phyloP scores from a whole-genome alignment of 2,113 vertebrate genomes.

The Cebidichthys violaceus region DNA sequence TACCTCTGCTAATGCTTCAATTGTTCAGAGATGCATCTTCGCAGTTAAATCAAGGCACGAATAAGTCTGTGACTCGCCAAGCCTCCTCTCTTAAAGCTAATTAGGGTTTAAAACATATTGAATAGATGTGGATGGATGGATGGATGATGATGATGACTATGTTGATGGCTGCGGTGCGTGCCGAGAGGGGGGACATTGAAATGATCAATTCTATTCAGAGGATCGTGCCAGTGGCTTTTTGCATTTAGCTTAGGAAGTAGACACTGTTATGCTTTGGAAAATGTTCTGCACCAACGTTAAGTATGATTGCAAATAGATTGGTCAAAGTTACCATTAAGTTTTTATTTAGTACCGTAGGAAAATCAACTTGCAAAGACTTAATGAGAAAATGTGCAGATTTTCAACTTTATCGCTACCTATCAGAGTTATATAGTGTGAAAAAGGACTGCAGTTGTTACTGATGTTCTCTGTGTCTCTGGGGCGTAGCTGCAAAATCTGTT shows the following conservation, averaged over 20 bases:
- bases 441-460: background rate
- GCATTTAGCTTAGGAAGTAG: slow-evolving; percentile 3
- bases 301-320: background rate
- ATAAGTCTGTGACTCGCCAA: slow-evolving; percentile 22
- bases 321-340: background rate
- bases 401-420: background rate
- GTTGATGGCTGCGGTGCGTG: background rate
- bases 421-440: background rate
- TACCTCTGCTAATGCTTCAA: slow-evolving; percentile 41
- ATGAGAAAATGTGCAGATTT: background rate
- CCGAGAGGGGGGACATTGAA: background rate
- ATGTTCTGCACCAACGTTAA: background rate
- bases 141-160: slow-evolving; percentile 15
- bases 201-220: slow-evolving; percentile 5
- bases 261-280: background rate
- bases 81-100: slow-evolving; percentile 31
- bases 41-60: slow-evolving; percentile 43
- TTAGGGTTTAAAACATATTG: slow-evolving; percentile 13
- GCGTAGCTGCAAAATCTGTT: background rate
- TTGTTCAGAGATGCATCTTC: slow-evolving; percentile 32
- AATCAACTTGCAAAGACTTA: background rate
- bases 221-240: slow-evolving; percentile 5
- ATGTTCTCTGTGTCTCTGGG: background rate
- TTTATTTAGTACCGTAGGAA: background rate
- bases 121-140: slow-evolving; percentile 2